A percentile compares a stretch with the other conserved stretches of the same genome.
Conservation (phyloP, 2,888 invertebrate species). For the Phalera bucephala region DNA sequence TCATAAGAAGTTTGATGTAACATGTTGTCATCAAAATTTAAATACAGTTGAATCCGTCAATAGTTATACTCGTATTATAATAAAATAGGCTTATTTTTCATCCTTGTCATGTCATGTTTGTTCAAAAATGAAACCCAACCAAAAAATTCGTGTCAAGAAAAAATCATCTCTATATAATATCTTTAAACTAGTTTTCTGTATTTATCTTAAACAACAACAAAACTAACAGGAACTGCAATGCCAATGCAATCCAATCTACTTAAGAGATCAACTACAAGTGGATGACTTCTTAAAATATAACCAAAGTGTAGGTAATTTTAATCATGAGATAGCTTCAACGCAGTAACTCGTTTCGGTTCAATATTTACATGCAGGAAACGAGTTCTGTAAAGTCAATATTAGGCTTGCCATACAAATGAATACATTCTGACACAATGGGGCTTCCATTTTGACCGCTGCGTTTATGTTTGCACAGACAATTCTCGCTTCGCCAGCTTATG, state of each 20-base stretch:
- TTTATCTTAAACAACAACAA: background rate
- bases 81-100: too few relatives aligned
- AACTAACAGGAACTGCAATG: background rate
- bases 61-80: too few relatives aligned
- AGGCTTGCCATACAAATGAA: constrained; percentile 78
- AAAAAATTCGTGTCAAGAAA: background rate
- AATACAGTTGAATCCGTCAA: too few relatives aligned
- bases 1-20: too few relatives aligned
- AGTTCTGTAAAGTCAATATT: constrained; percentile 77
- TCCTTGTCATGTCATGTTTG: too few relatives aligned
- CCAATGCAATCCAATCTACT: background rate
- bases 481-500: constrained; percentile 63
- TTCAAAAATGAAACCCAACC: too few relatives aligned
- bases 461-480: constrained; percentile 73
- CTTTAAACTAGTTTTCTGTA: background rate
- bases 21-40: too few relatives aligned
- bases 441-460: constrained; percentile 77
- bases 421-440: constrained; percentile 77
- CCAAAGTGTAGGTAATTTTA: constrained; percentile 44
- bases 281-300: constrained; percentile 10
- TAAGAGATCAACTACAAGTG: constrained; percentile 1
- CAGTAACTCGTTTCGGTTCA: constrained; percentile 40
- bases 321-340: constrained; percentile 48
- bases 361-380: constrained; percentile 71
- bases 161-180: background rate